Evolutionary conservation across 2,888 invertebrate genomes (phyloP).

Genomic region (Agrotis ipsilon): DNA sequence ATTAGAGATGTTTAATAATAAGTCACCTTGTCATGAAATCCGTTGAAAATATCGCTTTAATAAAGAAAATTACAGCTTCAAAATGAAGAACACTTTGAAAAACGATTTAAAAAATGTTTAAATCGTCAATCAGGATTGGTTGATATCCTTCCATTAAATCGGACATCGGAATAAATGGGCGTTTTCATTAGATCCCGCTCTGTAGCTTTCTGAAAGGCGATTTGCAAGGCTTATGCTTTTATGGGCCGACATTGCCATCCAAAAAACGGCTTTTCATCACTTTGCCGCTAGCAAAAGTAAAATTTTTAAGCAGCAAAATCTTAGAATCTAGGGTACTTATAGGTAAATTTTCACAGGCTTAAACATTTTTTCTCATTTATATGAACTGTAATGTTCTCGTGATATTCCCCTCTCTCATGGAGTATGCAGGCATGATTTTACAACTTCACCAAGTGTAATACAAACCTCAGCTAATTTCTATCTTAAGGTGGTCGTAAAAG

Average conservation of each 20-base stretch:
- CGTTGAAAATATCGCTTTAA: not conserved
- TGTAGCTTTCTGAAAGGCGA: constrained; percentile 45
- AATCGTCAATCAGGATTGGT: constrained; percentile 62
- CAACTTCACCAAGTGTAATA: not conserved
- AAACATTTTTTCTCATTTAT: too few species aligned
- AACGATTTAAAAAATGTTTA: constrained; percentile 57
- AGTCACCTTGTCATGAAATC: not conserved
- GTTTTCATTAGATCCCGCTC: constrained; percentile 68
- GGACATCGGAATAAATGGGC: constrained; percentile 68
- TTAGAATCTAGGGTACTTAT: too few species aligned
- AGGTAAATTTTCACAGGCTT: too few species aligned
- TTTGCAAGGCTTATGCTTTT: constrained; percentile 52
- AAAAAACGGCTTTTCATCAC: constrained; percentile 41
- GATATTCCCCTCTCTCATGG: not conserved
- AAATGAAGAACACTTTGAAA: constrained; percentile 23
- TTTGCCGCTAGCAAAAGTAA: constrained; percentile 4
- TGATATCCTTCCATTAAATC: constrained; percentile 71
- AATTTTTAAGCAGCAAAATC: too few species aligned
- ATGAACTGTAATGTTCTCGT: too few species aligned
- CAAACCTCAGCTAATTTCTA: not conserved
- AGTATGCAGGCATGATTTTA: not conserved
- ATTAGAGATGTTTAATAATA: not conserved
- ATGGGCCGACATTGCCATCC: constrained; percentile 16
- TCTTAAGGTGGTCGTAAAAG: not conserved
- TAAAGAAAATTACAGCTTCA: too few species aligned